Conservation (phyloP, 2,113 vertebrate species). For the Pongo pygmaeus region DNA sequence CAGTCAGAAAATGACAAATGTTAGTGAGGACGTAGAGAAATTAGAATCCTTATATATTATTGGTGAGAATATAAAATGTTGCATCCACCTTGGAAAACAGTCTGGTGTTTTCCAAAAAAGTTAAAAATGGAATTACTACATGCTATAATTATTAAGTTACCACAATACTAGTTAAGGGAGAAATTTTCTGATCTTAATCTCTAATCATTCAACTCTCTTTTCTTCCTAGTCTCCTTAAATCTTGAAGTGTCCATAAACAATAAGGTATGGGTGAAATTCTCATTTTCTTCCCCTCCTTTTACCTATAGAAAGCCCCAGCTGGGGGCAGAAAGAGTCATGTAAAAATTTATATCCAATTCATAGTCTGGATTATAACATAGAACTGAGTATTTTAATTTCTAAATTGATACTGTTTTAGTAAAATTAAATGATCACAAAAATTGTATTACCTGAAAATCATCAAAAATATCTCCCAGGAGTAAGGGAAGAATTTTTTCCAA, state of each 20-base stretch:
- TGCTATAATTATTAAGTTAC: not conserved
- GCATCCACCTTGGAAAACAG: not conserved
- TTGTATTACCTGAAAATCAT: not conserved
- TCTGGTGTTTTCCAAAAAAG: not conserved
- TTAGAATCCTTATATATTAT: not conserved
- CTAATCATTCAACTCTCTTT: not conserved
- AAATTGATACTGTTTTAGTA: not conserved
- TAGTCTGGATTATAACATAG: not conserved
- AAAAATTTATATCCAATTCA: not conserved
- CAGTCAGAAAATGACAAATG: not conserved
- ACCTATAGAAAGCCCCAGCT: not conserved
- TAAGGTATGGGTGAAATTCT: not conserved
- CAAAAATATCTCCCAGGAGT: not conserved
- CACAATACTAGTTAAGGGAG: not conserved
- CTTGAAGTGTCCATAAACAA: not conserved
- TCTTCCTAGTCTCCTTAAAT: not conserved
- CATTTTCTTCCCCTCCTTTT: not conserved
- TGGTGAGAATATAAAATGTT: not conserved
- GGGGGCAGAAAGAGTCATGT: not conserved
- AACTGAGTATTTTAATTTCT: not conserved
- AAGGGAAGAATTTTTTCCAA: not conserved
- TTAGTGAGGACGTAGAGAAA: not conserved
- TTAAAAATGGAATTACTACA: not conserved
- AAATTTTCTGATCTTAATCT: not conserved
- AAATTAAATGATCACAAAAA: not conserved